Evolutionary conservation across 2,113 vertebrate genomes (phyloP).

Genomic region (Lophius piscatorius): DNA sequence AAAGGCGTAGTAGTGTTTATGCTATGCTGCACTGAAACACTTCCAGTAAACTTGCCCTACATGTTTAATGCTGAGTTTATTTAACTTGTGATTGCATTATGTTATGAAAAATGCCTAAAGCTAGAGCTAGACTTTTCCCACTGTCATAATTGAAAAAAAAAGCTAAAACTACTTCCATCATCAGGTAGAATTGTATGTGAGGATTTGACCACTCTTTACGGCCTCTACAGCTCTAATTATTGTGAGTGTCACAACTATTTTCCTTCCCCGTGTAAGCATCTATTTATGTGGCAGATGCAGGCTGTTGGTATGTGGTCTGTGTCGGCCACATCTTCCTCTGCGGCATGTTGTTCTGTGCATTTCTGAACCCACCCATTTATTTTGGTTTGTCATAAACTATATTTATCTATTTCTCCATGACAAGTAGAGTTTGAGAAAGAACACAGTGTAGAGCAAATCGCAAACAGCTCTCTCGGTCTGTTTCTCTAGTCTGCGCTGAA

Average conservation of each 20-base stretch:
- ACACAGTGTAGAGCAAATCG: conserved; percentile 72
- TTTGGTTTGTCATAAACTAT: conserved; percentile 91
- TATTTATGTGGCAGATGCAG: conserved; percentile 85
- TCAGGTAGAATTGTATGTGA: conserved; percentile 61
- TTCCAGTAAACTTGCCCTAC: conserved; percentile 13
- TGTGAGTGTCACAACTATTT: conserved; percentile 85
- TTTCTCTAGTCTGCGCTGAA: conserved; percentile 5
- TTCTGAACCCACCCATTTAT: conserved; percentile 88
- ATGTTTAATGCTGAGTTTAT: conserved; percentile 17
- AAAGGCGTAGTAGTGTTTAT: conserved; percentile 2
- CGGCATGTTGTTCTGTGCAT: conserved; percentile 86
- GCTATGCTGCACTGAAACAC: conserved; percentile 1
- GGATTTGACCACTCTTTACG: conserved; percentile 75
- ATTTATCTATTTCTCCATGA: conserved; percentile 85
- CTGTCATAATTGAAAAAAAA: conserved; percentile 5
- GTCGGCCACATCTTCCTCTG: conserved; percentile 84
- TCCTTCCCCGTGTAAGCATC: conserved; percentile 82
- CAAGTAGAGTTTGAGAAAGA: conserved; percentile 87
- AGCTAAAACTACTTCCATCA: conserved; percentile 31
- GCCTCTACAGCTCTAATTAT: conserved; percentile 75
- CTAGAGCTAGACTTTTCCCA: conserved; percentile 9
- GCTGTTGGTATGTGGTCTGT: conserved; percentile 85
- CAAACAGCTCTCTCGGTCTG: conserved; percentile 29
- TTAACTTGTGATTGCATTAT: conserved; percentile 4
- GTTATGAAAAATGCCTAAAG: background rate